A percentile compares a stretch with the other conserved stretches of the same genome.
Evolutionary conservation across 2,113 vertebrate genomes (phyloP).

Genomic region (Brachypteracias leptosomus): DNA sequence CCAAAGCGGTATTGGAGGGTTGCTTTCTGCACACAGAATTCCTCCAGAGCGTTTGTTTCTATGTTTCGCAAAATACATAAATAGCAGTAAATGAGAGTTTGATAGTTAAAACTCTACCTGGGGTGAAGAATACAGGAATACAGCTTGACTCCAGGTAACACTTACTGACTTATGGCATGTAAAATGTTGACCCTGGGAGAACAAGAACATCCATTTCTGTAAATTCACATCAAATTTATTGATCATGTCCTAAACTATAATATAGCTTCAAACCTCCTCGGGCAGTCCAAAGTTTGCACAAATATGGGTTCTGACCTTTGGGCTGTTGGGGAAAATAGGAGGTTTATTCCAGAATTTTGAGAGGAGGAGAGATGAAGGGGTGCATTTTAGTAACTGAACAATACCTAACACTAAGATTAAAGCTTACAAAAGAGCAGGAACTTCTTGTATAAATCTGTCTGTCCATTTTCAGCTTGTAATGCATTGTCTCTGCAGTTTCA

Average conservation of each 20-base stretch:
- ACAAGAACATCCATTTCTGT: neutral
- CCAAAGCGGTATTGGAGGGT: neutral
- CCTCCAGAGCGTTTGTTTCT: neutral
- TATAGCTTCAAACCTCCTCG: neutral
- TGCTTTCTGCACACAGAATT: neutral
- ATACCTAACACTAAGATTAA: neutral
- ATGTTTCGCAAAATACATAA: neutral
- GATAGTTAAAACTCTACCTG: neutral
- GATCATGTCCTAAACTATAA: neutral
- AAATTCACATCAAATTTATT: neutral
- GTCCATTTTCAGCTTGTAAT: neutral
- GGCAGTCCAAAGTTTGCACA: neutral
- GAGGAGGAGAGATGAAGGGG: neutral
- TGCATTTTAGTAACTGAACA: neutral
- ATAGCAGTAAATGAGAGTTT: neutral
- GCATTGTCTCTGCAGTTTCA: neutral
- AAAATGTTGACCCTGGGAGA: neutral
- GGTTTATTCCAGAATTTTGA: neutral
- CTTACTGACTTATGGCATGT: neutral
- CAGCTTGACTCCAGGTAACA: neutral
- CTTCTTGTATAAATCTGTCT: neutral
- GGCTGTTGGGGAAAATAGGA: neutral
- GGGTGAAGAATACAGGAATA: neutral
- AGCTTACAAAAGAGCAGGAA: neutral
- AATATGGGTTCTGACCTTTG: neutral